Conservation (phyloP, 2,113 vertebrate genomes). For the Coptodon bakossiorum region DNA sequence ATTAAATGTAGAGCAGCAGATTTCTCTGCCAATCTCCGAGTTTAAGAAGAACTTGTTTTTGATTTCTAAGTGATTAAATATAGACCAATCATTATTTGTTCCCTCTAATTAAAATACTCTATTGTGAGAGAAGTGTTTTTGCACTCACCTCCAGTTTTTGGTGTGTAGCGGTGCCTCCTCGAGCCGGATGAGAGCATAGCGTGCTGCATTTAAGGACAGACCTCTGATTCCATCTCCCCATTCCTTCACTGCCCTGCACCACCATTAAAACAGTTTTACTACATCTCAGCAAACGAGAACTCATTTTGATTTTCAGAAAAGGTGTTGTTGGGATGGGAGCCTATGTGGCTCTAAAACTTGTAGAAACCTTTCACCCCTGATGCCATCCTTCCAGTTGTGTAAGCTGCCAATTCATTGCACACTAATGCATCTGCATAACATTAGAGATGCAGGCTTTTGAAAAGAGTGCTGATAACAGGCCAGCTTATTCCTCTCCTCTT, state of each 20-base stretch:
- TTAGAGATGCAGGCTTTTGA: not conserved
- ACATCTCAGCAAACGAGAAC: not conserved
- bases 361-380: not conserved
- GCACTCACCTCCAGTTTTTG: conserved; percentile 92
- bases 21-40: not conserved
- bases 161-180: conserved; percentile 89
- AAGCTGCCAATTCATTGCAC: not conserved
- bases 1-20: not conserved
- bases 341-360: not conserved
- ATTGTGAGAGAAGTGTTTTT: not conserved
- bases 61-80: not conserved
- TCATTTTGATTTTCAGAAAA: not conserved
- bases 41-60: not conserved
- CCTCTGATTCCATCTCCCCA: conserved; percentile 96
- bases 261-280: not conserved
- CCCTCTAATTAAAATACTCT: not conserved
- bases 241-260: conserved; percentile 87
- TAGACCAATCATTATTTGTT: not conserved
- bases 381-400: not conserved
- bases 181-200: conserved; percentile 86
- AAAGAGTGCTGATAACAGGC: not conserved
- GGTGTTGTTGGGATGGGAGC: not conserved
- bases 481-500: not conserved
- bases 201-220: conserved; percentile 89
- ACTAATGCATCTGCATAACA: not conserved